Percentiles rank a stretch among this genome's conserved stretches.
Conservation (phyloP, 2,113 vertebrate species). For the Amazona guildingii region DNA sequence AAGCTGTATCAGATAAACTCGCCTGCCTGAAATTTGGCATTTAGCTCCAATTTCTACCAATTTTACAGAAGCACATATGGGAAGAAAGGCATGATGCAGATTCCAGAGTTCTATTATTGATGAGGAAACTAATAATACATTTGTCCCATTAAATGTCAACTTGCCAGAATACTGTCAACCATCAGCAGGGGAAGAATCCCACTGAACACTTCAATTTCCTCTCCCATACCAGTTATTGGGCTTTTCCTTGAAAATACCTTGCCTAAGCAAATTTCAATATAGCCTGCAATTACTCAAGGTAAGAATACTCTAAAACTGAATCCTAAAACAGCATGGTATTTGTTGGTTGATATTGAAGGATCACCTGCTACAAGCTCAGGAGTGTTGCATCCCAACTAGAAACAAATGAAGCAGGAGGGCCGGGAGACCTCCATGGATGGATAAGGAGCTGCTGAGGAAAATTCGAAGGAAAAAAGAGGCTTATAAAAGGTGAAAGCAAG, state of each 20-base stretch:
- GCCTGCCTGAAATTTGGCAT: background rate
- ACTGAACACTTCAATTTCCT: background rate
- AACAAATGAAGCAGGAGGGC: too few species aligned
- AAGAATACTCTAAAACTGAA: background rate
- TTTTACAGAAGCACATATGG: background rate
- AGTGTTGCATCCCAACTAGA: too few species aligned
- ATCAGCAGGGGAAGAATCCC: background rate
- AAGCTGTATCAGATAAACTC: background rate
- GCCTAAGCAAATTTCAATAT: background rate
- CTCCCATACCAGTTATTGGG: background rate
- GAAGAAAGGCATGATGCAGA: background rate
- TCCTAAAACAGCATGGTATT: background rate
- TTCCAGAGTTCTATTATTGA: constrained; percentile 30
- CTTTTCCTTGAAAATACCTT: background rate
- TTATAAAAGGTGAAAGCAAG: too few species aligned
- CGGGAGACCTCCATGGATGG: too few species aligned
- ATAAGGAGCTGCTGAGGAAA: too few species aligned
- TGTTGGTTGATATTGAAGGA: too few species aligned
- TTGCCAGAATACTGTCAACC: background rate
- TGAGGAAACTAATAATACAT: background rate
- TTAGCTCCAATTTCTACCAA: constrained; percentile 18
- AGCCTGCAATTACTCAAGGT: background rate
- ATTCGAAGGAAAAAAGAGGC: too few species aligned
- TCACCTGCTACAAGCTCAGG: too few species aligned
- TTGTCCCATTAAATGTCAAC: background rate